Percentiles rank a stretch among this genome's conserved stretches.
Evolutionary conservation across 2,888 invertebrate genomes (phyloP).

Genomic region (Eupithecia inturbata): DNA sequence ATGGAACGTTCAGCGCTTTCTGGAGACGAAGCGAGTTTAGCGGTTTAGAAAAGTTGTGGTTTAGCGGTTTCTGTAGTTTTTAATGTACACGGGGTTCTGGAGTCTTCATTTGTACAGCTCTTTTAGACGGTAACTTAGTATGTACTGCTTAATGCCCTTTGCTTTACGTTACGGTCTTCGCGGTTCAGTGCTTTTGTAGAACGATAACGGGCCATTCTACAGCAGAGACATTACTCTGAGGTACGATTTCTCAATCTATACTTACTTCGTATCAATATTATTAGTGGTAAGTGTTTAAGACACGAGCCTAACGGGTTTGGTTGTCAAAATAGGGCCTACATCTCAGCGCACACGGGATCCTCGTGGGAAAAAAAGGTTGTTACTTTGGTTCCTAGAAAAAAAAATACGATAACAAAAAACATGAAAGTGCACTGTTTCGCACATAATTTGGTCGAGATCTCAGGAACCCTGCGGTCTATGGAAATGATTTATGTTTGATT

Average conservation of each 20-base stretch:
- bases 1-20: not conserved
- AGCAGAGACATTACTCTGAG: not conserved
- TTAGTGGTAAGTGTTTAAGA: not conserved
- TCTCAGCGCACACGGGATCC: too few species aligned
- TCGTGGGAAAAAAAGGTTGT: too few species aligned
- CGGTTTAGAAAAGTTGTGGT: not conserved
- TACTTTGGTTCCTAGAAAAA: too few species aligned
- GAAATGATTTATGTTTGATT: too few species aligned
- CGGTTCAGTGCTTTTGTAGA: conserved; percentile 25
- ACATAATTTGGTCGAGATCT: too few species aligned
- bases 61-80: too few species aligned
- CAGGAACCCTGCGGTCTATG: too few species aligned
- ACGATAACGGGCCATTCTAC: conserved; percentile 23
- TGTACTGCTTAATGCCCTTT: conserved; percentile 8
- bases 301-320: too few species aligned
- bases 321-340: too few species aligned
- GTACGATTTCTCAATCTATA: not conserved
- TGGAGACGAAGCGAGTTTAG: not conserved
- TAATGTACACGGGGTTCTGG: not conserved
- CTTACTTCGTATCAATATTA: not conserved
- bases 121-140: not conserved
- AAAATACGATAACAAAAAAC: too few species aligned
- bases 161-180: conserved; percentile 16
- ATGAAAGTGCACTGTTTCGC: too few species aligned
- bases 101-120: not conserved